Evolutionary conservation across 2,797 vertebrate species (phyloP), one percentile per base, ranked within the genome.

Genomic region (Chromis chromis): DNA sequence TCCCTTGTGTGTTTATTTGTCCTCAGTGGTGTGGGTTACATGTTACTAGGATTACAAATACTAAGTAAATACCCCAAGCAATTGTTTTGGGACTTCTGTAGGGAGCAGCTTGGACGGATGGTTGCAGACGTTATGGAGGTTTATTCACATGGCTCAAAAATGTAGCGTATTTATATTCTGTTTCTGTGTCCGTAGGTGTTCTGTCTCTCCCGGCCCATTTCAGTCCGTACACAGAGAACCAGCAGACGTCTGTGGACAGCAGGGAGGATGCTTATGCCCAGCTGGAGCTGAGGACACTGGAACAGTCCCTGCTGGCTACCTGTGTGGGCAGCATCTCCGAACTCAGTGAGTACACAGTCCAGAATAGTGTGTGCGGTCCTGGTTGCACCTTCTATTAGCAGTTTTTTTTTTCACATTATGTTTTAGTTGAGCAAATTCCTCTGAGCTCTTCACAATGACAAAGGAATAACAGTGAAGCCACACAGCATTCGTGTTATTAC

Each of bases 281-380:
- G 85, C 95, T 99, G 91, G 98, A 99, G 76, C 95, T 99, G 39
- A 95, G 98, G 39, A 99, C 98, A 0, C 93, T 99, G 91, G 98
- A 99, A 84, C 98, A 99, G 89, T 97, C 98, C 8, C 93, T 99
- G 68, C 91, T 99, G 86, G 98, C 98, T 58, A 99, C 98, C 0
- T 99, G 98, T 0, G 98, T 99, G 61, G 98, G 98, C 84, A 99
- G 96, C 96, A 99, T 99, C 93, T 99, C 98, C 0, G 98, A 99
- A 61, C 95, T 99, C 79, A 99, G 98, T 99, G 84, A 97, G 98
- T 96, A 46, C 24, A 48, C 0, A 52, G 16, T 12, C 4, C 48
- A 61, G 25, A 31, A 4, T 49, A 28, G 17, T 28, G 49, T 69
- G 22, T 63, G 71, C 54, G 24, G 44, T 60, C 31, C 14, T 21